A percentile compares a stretch with the other conserved stretches of the same genome.
phyloP scores from a whole-genome alignment of 1,140 invertebrate genomes.

The Charaxes varanes region DNA sequence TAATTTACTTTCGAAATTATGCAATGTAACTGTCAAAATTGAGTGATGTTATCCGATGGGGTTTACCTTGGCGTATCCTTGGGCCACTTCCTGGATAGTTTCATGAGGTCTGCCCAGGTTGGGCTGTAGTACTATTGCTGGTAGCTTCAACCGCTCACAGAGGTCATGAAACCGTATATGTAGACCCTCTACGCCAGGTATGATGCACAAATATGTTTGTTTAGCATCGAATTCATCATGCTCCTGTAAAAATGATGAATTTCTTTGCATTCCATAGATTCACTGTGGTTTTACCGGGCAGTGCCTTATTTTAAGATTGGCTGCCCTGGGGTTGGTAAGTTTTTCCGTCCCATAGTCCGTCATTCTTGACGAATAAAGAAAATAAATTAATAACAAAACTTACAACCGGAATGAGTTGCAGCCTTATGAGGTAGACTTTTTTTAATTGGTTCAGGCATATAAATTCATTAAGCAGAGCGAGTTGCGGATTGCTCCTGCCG shows the following conservation, averaged over 20 bases:
- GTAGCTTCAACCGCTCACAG: not conserved
- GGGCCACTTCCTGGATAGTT: slow-evolving; percentile 2
- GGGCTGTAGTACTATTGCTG: slow-evolving; percentile 32
- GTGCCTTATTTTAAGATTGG: not conserved
- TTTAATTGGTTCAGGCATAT: no score
- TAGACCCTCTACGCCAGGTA: not conserved
- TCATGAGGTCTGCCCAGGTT: slow-evolving; percentile 2
- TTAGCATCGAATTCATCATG: not conserved
- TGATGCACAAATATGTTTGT: not conserved
- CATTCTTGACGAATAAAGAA: no score
- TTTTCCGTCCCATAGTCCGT: no score
- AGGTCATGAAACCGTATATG: not conserved
- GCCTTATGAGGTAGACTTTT: no score
- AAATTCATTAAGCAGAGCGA: no score
- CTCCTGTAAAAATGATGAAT: not conserved
- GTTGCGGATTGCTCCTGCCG: no score
- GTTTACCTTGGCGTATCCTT: slow-evolving; percentile 8
- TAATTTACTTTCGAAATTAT: not conserved
- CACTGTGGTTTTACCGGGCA: not conserved
- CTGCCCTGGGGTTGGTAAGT: no score
- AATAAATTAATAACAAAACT: no score
- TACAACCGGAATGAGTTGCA: no score
- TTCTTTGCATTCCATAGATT: not conserved
- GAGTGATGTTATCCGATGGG: no score
- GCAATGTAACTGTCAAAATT: no score